These are phyloP conservation scores for Andricus curvator DNA, from an alignment of 2,888 invertebrate genomes.

Conservation along the genomic window DNA sequence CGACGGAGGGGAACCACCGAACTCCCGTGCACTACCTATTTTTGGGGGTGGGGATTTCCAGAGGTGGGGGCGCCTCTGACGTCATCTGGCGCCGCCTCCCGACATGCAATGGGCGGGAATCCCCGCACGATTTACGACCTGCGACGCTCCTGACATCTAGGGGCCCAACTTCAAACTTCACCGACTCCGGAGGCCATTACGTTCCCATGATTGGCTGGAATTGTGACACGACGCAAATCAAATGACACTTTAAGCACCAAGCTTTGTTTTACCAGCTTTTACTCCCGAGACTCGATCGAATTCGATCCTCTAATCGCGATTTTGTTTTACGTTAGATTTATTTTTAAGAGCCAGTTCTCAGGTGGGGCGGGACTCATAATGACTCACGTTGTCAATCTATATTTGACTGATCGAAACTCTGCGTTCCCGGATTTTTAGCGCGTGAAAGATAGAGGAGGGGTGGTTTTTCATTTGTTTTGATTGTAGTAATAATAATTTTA, in stretches of 20 bases:
- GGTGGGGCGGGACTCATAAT: slow-evolving; percentile 41
- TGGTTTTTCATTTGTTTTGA: slow-evolving; percentile 16
- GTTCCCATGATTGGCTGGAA: slow-evolving; percentile 80
- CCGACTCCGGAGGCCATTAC: slow-evolving; percentile 81
- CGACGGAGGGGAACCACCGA: slow-evolving; percentile 57
- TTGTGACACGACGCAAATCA: slow-evolving; percentile 74
- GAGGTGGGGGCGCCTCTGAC: slow-evolving; percentile 68
- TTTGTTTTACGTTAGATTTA: slow-evolving; percentile 33
- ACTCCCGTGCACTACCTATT: neutral
- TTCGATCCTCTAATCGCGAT: slow-evolving; percentile 4
- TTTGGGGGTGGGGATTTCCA: slow-evolving; percentile 52
- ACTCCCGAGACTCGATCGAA: neutral
- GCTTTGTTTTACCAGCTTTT: slow-evolving; percentile 26
- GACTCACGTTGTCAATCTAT: slow-evolving; percentile 74
- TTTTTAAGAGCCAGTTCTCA: neutral
- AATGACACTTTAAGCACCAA: slow-evolving; percentile 66
- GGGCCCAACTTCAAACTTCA: slow-evolving; percentile 76
- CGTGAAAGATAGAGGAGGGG: neutral
- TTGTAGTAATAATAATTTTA: neutral
- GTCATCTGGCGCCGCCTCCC: slow-evolving; percentile 80
- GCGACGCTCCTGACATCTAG: slow-evolving; percentile 79
- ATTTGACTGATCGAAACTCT: slow-evolving; percentile 71
- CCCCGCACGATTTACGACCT: slow-evolving; percentile 74
- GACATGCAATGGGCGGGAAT: slow-evolving; percentile 82
- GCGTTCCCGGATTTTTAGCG: slow-evolving; percentile 44